Base-by-base conservation (phyloP, 2,113 vertebrate genomes). In the Meleagris gallopavo region DNA sequence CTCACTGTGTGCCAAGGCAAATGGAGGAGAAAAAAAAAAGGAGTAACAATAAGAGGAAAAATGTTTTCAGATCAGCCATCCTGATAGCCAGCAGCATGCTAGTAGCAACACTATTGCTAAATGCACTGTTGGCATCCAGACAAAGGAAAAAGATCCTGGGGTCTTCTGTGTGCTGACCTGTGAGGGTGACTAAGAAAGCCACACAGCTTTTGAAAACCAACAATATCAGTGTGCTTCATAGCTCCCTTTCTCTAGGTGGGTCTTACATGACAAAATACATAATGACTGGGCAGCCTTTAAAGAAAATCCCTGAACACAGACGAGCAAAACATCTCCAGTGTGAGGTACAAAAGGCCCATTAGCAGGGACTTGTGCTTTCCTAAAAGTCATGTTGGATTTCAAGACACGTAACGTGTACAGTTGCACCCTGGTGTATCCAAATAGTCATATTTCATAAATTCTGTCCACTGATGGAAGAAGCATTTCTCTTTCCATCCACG, bases 401-500 rank as follows among this genome's bases (percentile, higher is more conserved):
- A 36, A 58, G 27, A 17, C 7, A 2, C 6, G 22, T 36, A 9
- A 27, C 1, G 1, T 34, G 16, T 40, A n/a, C n/a, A n/a, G n/a
- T n/a, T n/a, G n/a, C n/a, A n/a, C n/a, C n/a, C n/a, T n/a, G n/a
- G n/a, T n/a, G 17, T 13, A 34, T 41, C 7, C 52, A 41, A 32
- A 25, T 2, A 17, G 6, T 21, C 1, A 3, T 7, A 2, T 36
- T 54, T 50, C 61, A 32, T 36, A 48, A 41, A 32, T 25, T 67
- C 66, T 78, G 41, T 30, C 38, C n/a, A 1, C 43, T 7, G 32
- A 17, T 20, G 30, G 41, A 2, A 16, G 46, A 25, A 57, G 16
- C 11, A 12, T 24, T 55, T 21, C 0, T 0, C 41, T 41, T 75
- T 38, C 43, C 12, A 7, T 36, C 40, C n/a, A 1, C 0, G 13